phyloP scores from a whole-genome alignment of 2,113 vertebrate species.

The Zosterops lateralis region DNA sequence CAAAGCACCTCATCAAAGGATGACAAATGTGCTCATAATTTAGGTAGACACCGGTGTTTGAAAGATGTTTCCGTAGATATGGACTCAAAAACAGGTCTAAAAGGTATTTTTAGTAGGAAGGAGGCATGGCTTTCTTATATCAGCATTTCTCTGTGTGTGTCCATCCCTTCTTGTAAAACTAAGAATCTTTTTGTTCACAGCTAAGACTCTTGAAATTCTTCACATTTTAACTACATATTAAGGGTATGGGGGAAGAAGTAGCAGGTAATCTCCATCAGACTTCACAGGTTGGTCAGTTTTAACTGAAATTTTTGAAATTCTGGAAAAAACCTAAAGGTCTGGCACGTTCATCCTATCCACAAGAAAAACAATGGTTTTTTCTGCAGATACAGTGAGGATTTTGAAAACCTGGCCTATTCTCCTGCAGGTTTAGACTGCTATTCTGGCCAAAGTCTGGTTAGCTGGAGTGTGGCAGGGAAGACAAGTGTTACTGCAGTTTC shows the following conservation, averaged over 20 bases:
- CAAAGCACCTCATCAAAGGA: not conserved
- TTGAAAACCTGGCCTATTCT: not conserved
- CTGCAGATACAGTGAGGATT: not conserved
- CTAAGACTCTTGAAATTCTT: not conserved
- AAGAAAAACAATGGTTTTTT: not conserved
- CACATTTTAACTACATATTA: not conserved
- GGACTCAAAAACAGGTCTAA: not conserved
- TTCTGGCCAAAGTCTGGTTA: not conserved
- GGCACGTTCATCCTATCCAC: not conserved
- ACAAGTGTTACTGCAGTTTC: not conserved
- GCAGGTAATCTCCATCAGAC: not conserved
- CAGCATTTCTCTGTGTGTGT: not conserved
- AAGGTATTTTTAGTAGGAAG: not conserved
- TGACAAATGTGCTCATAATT: not conserved
- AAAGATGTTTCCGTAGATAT: not conserved
- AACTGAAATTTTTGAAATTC: not conserved
- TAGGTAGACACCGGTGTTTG: not conserved
- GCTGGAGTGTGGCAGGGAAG: not conserved
- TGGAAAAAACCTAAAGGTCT: not conserved
- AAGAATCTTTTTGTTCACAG: not conserved
- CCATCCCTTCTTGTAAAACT: not conserved
- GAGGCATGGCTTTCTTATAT: not conserved
- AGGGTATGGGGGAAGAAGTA: not conserved
- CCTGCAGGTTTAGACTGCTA: accelerated
- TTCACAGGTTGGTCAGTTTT: not conserved